Evolutionary conservation across 2,888 invertebrate species (phyloP).

Genomic region (Nomada fabriciana): DNA sequence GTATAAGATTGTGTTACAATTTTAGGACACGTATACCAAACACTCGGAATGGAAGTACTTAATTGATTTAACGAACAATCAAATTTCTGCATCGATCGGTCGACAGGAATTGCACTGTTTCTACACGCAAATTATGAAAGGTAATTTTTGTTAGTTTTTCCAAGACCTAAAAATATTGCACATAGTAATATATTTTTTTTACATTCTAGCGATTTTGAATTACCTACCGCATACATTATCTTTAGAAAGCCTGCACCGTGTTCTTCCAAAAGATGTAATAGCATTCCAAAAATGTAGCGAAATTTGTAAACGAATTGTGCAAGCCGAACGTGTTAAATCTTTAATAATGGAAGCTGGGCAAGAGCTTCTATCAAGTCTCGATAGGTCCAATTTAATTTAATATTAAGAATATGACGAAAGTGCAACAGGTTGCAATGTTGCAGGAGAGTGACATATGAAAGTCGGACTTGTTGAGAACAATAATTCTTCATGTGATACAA

Average conservation of each 20-base stretch:
- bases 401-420: slow-evolving; percentile 2
- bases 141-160: slow-evolving; percentile 61
- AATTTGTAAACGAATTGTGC: slow-evolving; percentile 82
- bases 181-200: slow-evolving; percentile 25
- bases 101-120: slow-evolving; percentile 73
- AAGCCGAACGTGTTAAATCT: slow-evolving; percentile 83
- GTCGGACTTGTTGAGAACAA: slow-evolving; percentile 44
- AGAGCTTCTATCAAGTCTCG: slow-evolving; percentile 81
- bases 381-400: slow-evolving; percentile 48
- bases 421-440: slow-evolving; percentile 31
- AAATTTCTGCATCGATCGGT: slow-evolving; percentile 74
- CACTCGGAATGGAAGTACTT: slow-evolving; percentile 83
- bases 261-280: slow-evolving; percentile 81
- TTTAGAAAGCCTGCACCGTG: slow-evolving; percentile 80
- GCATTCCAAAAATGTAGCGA: slow-evolving; percentile 81
- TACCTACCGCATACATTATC: slow-evolving; percentile 81
- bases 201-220: slow-evolving; percentile 80
- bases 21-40: slow-evolving; percentile 80
- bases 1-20: slow-evolving; percentile 17
- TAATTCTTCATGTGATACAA: slow-evolving; percentile 56
- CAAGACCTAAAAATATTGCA: background rate
- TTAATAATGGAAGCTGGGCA: slow-evolving; percentile 84
- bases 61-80: slow-evolving; percentile 78
- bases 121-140: slow-evolving; percentile 79
- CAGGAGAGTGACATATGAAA: slow-evolving; percentile 22